Evolutionary conservation across 1,140 invertebrate genomes (phyloP).

Genomic region (Neodiprion lecontei): DNA sequence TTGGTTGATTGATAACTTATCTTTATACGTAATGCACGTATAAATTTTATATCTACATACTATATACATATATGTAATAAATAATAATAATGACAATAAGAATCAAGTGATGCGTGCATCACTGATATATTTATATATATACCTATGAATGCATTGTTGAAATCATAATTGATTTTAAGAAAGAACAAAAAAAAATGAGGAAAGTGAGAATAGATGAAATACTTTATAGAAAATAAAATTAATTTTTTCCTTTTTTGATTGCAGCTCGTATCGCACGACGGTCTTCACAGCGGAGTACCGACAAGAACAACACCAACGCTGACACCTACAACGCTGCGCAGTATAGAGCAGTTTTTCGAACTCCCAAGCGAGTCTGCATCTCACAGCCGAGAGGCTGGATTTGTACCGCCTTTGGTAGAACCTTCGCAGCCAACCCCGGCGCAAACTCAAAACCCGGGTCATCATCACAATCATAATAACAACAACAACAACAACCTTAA

Average conservation of each 20-base stretch:
- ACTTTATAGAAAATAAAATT: not conserved
- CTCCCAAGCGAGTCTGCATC: conserved; percentile 69
- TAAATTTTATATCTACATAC: too few relatives aligned
- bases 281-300: conserved; percentile 83
- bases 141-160: too few relatives aligned
- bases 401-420: conserved; percentile 83
- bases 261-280: conserved; percentile 82
- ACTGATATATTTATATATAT: too few relatives aligned
- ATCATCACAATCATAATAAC: not conserved
- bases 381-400: conserved; percentile 86
- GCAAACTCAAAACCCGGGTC: conserved; percentile 51
- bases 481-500: conserved; percentile 13
- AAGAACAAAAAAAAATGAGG: conserved; percentile 9
- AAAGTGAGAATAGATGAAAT: too few relatives aligned
- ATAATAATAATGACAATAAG: too few relatives aligned
- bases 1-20: too few relatives aligned
- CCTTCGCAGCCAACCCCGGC: conserved; percentile 59
- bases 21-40: too few relatives aligned
- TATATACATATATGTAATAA: too few relatives aligned
- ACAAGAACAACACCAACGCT: conserved; percentile 90
- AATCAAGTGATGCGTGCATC: too few relatives aligned
- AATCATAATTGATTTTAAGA: not conserved
- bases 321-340: conserved; percentile 91
- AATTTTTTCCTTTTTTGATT: conserved; percentile 51
- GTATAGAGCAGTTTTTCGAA: conserved; percentile 86